Conservation (phyloP, 1,140 invertebrate genomes). For the Apis laboriosa region DNA sequence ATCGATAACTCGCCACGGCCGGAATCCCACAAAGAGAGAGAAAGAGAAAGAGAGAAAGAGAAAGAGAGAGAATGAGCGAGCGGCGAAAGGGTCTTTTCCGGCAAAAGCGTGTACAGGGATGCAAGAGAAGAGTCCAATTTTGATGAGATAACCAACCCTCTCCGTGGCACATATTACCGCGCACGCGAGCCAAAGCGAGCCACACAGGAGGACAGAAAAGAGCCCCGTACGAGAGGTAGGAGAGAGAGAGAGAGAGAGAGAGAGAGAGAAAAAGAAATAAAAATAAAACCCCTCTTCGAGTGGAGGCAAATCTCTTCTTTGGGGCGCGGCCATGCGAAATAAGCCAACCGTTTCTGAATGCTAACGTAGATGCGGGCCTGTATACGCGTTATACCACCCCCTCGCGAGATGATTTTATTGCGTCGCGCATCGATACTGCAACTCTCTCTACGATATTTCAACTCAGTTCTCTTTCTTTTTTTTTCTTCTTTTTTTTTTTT, state of each 20-base stretch:
- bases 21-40: slow-evolving; percentile 78
- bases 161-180: slow-evolving; percentile 67
- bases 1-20: slow-evolving; percentile 73
- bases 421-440: slow-evolving; percentile 60
- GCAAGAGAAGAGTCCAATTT: slow-evolving; percentile 75
- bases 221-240: slow-evolving; percentile 29
- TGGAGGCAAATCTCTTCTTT: slow-evolving; percentile 81
- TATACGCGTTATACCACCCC: slow-evolving; percentile 48
- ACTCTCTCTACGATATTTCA: slow-evolving; percentile 22
- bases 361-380: slow-evolving; percentile 75
- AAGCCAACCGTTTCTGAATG: slow-evolving; percentile 79
- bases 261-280: slow-evolving; percentile 48
- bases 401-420: slow-evolving; percentile 58
- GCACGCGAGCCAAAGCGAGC: slow-evolving; percentile 35
- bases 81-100: slow-evolving; percentile 47
- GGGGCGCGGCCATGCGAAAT: slow-evolving; percentile 78
- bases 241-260: slow-evolving; percentile 48
- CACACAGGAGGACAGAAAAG: slow-evolving; percentile 29
- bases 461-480: neutral
- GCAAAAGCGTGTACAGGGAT: slow-evolving; percentile 55
- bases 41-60: neutral
- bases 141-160: slow-evolving; percentile 79
- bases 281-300: slow-evolving; percentile 72
- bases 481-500: neutral
- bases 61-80: too few relatives aligned